Evolutionary conservation across 2,888 invertebrate species (phyloP), one percentile per base, ranked within the genome.

Genomic region (Epirrita christyi): DNA sequence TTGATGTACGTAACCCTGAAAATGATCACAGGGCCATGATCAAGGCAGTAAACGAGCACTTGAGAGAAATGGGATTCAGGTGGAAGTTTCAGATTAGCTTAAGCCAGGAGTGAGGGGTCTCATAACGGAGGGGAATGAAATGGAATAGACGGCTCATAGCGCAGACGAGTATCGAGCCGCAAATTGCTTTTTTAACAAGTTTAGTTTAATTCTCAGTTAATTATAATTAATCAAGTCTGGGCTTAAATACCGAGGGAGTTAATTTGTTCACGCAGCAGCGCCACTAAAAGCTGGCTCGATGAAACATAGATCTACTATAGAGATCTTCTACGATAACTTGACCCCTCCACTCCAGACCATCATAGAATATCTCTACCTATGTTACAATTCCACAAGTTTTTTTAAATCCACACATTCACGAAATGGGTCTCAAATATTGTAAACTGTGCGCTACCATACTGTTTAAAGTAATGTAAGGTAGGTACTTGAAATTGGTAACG

Each of bases 41-140:
- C 77, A 70, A 70, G 74, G 70, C 70, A 66, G 71, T 75, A 74
- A 83, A 76, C 67, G 72, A 72, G 73, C 73, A 77, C 78, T 82
- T 77, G 74, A 79, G 72, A 72, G 70, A 76, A 82, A 81, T 83
- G 73, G 72, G 69, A 72, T 74, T 73, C 78, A 78, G 76, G 78
- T 76, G 71, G 72, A 62, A 71, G 72, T 74, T 73, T 70, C 62
- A 59, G 63, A 62, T 67, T 58, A 68, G 67, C 70, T 56, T 51
- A 46, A 60, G 59, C 54, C 59, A 63, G 45, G 57, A 57, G 64
- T 64, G 63, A 69, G 68, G 67, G 54, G 48, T 37, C 55, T 53
- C 63, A 64, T 70, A 72, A 71, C 66, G 70, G 67, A 69, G 68
- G 71, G 74, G 76, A 74, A 72, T 69, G 68, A 70, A 73, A 75